These are phyloP conservation scores for Saccostrea echinata DNA, from an alignment of 1,140 invertebrate species.

Conservation along the genomic window DNA sequence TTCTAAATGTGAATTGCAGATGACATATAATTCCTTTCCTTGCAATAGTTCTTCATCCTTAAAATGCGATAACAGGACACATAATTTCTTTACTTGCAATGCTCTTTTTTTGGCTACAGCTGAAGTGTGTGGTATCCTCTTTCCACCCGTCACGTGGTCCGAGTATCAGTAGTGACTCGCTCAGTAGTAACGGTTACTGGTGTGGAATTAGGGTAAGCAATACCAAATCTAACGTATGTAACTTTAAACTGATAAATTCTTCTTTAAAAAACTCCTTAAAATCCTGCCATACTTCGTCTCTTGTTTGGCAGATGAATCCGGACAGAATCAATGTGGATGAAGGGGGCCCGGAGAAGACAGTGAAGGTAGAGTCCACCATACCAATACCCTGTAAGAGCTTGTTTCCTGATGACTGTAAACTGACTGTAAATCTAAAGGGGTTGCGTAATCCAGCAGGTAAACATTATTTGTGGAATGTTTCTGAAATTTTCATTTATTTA, in stretches of 20 bases:
- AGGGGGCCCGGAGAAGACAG: constrained; percentile 50
- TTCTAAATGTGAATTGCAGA: too few relatives aligned
- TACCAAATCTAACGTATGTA: too few relatives aligned
- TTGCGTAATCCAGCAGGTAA: constrained; percentile 46
- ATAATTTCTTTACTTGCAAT: too few relatives aligned
- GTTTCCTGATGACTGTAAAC: constrained; percentile 42
- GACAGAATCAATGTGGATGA: constrained; percentile 47
- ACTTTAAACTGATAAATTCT: neutral
- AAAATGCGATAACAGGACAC: too few relatives aligned
- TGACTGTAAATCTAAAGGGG: constrained; percentile 53
- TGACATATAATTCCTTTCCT: too few relatives aligned
- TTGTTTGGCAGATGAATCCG: neutral
- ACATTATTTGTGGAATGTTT: too few relatives aligned
- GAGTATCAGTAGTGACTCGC: constrained; percentile 30
- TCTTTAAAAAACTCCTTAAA: neutral
- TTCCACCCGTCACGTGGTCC: constrained; percentile 35
- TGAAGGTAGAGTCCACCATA: constrained; percentile 57
- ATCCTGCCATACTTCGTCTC: too few relatives aligned
- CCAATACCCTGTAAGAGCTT: constrained; percentile 52
- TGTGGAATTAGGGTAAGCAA: constrained; percentile 54
- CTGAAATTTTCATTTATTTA: too few relatives aligned
- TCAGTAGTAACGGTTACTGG: constrained; percentile 52
- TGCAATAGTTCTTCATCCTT: too few relatives aligned
- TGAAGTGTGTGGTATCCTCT: constrained; percentile 49
- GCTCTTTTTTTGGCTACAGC: constrained; percentile 37